These are phyloP conservation scores for Dryomyza anilis DNA, from an alignment of 2,888 invertebrate genomes.

Conservation along the genomic window DNA sequence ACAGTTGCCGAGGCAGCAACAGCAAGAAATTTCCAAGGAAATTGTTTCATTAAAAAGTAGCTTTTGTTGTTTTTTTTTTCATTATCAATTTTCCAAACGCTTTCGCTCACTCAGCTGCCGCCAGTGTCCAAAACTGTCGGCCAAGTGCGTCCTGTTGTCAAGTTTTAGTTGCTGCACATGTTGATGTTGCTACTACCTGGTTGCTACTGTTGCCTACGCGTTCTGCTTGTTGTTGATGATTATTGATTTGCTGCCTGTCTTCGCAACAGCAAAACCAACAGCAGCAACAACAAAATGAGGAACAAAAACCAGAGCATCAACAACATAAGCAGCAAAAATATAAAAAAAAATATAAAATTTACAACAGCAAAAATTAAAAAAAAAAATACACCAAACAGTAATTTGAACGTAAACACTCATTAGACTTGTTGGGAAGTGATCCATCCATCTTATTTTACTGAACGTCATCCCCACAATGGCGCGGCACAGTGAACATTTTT, in stretches of 20 bases:
- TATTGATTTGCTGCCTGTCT: conserved; percentile 24
- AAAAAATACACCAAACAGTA: background rate
- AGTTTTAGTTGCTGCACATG: background rate
- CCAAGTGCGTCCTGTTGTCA: background rate
- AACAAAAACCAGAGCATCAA: background rate
- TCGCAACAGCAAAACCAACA: background rate
- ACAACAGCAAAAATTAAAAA: background rate
- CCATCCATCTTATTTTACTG: conserved; percentile 31
- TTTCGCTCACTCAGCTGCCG: conserved; percentile 15
- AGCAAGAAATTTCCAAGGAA: conserved; percentile 17
- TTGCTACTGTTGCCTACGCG: background rate
- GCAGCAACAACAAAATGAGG: background rate
- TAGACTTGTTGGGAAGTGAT: conserved; percentile 45
- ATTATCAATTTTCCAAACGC: conserved; percentile 23
- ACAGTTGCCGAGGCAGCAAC: conserved; percentile 12
- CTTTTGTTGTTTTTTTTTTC: conserved; percentile 18
- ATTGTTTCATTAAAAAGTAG: background rate
- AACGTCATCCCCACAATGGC: too few relatives aligned
- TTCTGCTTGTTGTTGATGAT: conserved; percentile 12
- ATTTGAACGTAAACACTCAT: conserved; percentile 43
- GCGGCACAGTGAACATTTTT: too few relatives aligned
- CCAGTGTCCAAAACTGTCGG: background rate
- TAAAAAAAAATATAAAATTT: background rate
- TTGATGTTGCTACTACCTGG: background rate
- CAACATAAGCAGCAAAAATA: background rate